phyloP scores from a whole-genome alignment of 1,140 invertebrate species.

The Rhagoletis zephyria region DNA sequence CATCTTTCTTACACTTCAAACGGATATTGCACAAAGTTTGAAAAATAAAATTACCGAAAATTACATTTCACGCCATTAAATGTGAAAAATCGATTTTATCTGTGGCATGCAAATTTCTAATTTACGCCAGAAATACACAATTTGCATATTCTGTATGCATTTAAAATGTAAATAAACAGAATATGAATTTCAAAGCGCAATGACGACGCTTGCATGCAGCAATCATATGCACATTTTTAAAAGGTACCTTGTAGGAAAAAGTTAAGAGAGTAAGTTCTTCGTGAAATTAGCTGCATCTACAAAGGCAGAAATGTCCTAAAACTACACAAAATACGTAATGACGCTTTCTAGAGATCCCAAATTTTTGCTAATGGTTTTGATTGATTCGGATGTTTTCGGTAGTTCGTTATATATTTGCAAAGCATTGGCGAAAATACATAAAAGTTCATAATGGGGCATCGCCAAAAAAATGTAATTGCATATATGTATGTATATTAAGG shows the following conservation, averaged over 20 bases:
- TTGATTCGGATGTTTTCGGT: too few species aligned
- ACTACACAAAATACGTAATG: too few species aligned
- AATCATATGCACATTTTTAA: neutral
- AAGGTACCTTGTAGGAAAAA: neutral
- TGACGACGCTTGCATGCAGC: neutral
- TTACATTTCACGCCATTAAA: neutral
- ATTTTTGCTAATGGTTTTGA: too few species aligned
- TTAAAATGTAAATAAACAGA: conserved; percentile 32
- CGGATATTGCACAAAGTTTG: neutral
- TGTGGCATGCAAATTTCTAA: conserved; percentile 3
- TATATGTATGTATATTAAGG: too few species aligned
- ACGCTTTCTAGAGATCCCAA: too few species aligned
- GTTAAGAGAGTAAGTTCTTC: neutral
- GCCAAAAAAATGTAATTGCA: too few species aligned
- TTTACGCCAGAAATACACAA: neutral
- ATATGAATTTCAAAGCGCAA: neutral
- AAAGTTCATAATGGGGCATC: too few species aligned
- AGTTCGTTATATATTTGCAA: too few species aligned
- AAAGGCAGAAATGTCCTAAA: too few species aligned
- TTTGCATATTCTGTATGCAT: neutral
- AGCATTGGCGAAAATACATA: too few species aligned
- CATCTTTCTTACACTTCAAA: neutral
- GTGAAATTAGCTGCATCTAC: too few species aligned
- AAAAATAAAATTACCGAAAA: neutral
- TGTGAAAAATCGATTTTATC: neutral